Conservation (phyloP, 1,140 invertebrate genomes). For the Rhynchophorus ferrugineus region DNA sequence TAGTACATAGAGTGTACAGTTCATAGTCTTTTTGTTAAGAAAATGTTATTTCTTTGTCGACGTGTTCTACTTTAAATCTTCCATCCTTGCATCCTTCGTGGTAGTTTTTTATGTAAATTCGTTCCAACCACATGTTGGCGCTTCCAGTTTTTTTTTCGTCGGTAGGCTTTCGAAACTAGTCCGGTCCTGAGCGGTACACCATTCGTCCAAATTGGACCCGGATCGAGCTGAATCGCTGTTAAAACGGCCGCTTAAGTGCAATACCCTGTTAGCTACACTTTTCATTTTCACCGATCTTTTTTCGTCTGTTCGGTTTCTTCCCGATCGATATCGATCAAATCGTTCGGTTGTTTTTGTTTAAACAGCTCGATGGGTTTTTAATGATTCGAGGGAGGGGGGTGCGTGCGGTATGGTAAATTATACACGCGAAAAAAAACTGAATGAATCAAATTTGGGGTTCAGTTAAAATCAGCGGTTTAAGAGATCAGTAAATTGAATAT, state of each 20-base stretch:
- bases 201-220: conserved; percentile 14
- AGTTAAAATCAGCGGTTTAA: neutral
- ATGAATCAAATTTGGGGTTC: neutral
- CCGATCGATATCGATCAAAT: conserved; percentile 1
- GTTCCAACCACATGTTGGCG: too few species aligned
- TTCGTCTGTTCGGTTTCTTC: conserved; percentile 2
- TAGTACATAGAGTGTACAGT: too few species aligned
- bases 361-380: conserved; percentile 6
- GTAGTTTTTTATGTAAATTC: too few species aligned
- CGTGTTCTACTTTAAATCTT: too few species aligned
- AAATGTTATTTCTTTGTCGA: too few species aligned
- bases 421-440: neutral
- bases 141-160: too few species aligned
- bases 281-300: conserved; percentile 20
- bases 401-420: too few species aligned
- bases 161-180: too few species aligned
- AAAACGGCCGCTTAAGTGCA: conserved; percentile 17
- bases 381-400: too few species aligned
- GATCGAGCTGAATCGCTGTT: conserved; percentile 16
- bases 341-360: conserved; percentile 4
- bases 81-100: too few species aligned
- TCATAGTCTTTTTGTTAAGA: too few species aligned
- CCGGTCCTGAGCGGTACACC: neutral
- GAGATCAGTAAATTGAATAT: too few species aligned
- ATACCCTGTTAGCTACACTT: conserved; percentile 21